phyloP scores from a whole-genome alignment of 2,888 invertebrate genomes.

The Polydrusus tereticollis region DNA sequence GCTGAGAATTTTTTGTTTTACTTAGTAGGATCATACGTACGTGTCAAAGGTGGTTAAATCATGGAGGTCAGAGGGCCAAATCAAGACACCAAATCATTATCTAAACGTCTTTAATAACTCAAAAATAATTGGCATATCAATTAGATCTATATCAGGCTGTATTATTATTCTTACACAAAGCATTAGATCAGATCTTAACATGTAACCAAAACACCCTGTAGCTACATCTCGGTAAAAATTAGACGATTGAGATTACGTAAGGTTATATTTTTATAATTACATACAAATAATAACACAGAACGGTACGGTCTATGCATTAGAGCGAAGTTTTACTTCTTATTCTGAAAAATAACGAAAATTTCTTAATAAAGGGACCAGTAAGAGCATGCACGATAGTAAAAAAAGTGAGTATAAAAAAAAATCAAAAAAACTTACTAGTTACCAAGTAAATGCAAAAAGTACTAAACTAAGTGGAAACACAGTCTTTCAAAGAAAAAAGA shows the following conservation, averaged over 20 bases:
- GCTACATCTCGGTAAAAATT: background rate
- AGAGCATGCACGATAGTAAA: slow-evolving; percentile 16
- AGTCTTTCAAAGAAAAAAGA: slow-evolving; percentile 39
- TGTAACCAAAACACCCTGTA: slow-evolving; percentile 8
- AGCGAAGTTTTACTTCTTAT: slow-evolving; percentile 52
- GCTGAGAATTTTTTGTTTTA: too few species aligned
- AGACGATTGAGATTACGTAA: background rate
- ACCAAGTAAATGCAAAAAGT: slow-evolving; percentile 25
- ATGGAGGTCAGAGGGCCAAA: background rate
- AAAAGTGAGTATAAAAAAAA: slow-evolving; percentile 15
- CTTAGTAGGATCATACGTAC: too few species aligned
- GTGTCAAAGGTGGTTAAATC: too few species aligned
- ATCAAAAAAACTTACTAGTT: slow-evolving; percentile 29
- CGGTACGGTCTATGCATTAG: background rate
- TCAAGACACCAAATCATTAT: background rate
- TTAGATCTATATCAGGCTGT: background rate
- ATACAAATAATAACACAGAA: slow-evolving; percentile 11
- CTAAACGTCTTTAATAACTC: background rate
- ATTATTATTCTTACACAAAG: background rate
- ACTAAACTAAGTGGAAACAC: slow-evolving; percentile 35
- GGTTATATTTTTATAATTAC: background rate
- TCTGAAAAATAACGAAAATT: slow-evolving; percentile 49
- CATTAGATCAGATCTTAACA: background rate
- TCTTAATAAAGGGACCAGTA: background rate
- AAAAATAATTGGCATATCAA: background rate